Percentiles rank a stretch among this genome's conserved stretches.
Evolutionary conservation across 2,797 vertebrate genomes (phyloP).

Genomic region (Sebastes vulpes): DNA sequence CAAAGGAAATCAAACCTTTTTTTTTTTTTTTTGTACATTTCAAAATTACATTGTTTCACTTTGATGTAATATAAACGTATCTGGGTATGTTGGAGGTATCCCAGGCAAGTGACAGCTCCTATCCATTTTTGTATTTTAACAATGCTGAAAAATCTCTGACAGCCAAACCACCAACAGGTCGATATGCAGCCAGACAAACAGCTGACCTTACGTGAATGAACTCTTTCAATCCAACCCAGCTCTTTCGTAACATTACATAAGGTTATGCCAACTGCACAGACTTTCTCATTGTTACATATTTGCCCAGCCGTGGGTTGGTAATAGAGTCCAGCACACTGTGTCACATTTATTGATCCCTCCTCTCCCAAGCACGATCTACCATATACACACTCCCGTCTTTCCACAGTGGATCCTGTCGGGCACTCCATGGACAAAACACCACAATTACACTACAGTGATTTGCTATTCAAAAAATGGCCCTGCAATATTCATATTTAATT

Average conservation of each 20-base stretch:
- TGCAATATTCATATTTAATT: neutral
- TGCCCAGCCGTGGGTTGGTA: slow-evolving; percentile 50
- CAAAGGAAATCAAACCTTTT: no score
- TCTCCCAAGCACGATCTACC: neutral
- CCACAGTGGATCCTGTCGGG: neutral
- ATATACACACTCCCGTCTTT: neutral
- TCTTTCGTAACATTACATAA: slow-evolving; percentile 79
- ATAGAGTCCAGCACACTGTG: slow-evolving; percentile 60
- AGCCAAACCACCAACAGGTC: neutral
- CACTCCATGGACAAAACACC: neutral
- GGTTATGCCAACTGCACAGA: slow-evolving; percentile 62
- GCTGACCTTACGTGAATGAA: slow-evolving; percentile 11
- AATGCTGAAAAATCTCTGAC: neutral
- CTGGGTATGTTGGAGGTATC: neutral
- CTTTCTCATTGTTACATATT: slow-evolving; percentile 71
- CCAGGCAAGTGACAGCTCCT: neutral
- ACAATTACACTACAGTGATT: neutral
- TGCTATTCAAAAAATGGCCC: accelerated
- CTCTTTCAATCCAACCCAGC: slow-evolving; percentile 18
- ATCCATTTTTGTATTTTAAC: neutral
- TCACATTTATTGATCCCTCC: slow-evolving; percentile 51
- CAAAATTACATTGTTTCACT: neutral
- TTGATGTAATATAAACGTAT: neutral
- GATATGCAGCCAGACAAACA: slow-evolving; percentile 32
- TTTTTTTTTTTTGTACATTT: neutral